Conservation (phyloP, 2,888 invertebrate genomes). For the Brenthis hecate region DNA sequence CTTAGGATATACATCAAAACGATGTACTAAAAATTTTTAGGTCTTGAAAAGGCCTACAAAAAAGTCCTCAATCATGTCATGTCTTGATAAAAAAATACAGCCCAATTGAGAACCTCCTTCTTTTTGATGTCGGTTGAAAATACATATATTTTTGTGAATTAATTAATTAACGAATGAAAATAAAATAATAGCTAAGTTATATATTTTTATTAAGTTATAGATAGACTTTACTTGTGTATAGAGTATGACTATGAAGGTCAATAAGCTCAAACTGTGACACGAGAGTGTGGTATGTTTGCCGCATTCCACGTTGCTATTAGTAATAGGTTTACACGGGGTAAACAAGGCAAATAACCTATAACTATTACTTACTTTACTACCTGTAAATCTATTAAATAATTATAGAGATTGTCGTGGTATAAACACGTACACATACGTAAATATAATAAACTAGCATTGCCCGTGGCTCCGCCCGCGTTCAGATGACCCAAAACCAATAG, state of each 20-base stretch:
- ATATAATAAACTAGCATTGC: too few relatives aligned
- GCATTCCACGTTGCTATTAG: slow-evolving; percentile 37
- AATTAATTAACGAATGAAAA: not conserved
- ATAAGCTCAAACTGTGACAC: slow-evolving; percentile 19
- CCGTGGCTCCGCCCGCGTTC: too few relatives aligned
- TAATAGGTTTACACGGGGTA: slow-evolving; percentile 29
- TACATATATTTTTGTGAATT: too few relatives aligned
- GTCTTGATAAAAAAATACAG: too few relatives aligned
- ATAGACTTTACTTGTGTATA: slow-evolving; percentile 1
- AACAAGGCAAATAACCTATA: slow-evolving; percentile 25
- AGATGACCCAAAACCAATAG: too few relatives aligned
- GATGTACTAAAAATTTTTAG: too few relatives aligned
- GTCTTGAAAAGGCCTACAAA: too few relatives aligned
- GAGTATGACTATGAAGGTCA: slow-evolving; percentile 19
- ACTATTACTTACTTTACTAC: not conserved
- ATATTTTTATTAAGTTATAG: slow-evolving; percentile 11
- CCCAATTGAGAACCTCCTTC: too few relatives aligned
- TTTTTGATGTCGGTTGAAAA: too few relatives aligned
- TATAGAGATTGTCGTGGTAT: not conserved
- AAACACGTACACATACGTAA: too few relatives aligned
- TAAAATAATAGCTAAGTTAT: not conserved
- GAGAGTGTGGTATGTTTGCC: slow-evolving; percentile 29
- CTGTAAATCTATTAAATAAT: not conserved
- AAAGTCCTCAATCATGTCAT: too few relatives aligned
- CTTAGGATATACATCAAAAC: too few relatives aligned